Base-by-base conservation (phyloP, 2,888 invertebrate species). In the Drosophila robusta region DNA sequence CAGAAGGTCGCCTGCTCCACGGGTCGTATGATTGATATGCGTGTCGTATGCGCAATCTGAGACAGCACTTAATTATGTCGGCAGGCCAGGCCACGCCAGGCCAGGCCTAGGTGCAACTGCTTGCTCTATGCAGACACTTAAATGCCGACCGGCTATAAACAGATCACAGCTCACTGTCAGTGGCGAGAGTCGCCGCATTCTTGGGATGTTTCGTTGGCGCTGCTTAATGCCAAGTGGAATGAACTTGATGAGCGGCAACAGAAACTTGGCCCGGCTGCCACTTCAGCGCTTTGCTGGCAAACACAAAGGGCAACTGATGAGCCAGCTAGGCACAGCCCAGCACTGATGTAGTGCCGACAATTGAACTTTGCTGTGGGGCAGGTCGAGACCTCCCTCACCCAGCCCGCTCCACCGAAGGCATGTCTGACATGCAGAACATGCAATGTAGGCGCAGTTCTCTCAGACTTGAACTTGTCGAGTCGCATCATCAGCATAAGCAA, bases 161-260 rank as follows among this genome's bases (percentile, higher is more conserved):
- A 82, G 82, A 74, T 79, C 65, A 16, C 52, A 57, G 57, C 76
- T 79, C 82, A 82, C 85, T 82, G 82, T 80, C 82, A 82, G 79
- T 85, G 81, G 75, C 85, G 76, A 42, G 69, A n/a, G 29, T 57
- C 60, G 80, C 78, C 68, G 78, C 82, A 87, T 87, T 80, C 80
- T 85, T 82, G 64, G 70, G 69, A 78, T 87, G 67, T 65, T 85
- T 80, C 47, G 55, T 56, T 74, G 70, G 54, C 68, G 63, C 68
- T 66, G 69, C 70, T 82, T 82, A 87, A 87, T 82, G 85, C 82
- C 85, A 87, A 87, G 85, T 80, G 85, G 87, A 86, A 86, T 86
- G 85, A 86, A 86, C 85, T 87, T 86, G 85, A 79, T 76, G 81
- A 70, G 32, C 38, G 61, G 46, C 60, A 38, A 29, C 49, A 57